Conservation (phyloP, 2,797 vertebrate genomes). For the Enteromius thamalakanensis region DNA sequence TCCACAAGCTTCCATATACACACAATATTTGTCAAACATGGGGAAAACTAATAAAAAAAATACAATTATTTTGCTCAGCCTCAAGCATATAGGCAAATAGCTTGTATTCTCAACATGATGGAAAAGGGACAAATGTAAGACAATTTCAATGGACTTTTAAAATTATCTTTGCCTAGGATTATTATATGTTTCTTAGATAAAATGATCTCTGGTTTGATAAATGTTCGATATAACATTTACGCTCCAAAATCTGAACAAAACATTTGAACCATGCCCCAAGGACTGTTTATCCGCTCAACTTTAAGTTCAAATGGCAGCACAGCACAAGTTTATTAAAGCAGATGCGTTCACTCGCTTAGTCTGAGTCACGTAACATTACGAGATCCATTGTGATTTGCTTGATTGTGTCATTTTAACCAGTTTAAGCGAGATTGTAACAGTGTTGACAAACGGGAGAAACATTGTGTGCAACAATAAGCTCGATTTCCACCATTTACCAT, state of each 20-base stretch:
- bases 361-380: too few relatives aligned
- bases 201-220: neutral
- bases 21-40: neutral
- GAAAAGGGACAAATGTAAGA: neutral
- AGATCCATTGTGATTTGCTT: too few relatives aligned
- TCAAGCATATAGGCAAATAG: too few relatives aligned
- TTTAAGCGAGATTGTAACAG: too few relatives aligned
- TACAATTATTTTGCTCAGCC: too few relatives aligned
- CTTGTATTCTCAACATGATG: too few relatives aligned
- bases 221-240: neutral
- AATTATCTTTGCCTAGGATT: neutral
- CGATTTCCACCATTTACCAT: too few relatives aligned
- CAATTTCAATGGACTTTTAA: neutral
- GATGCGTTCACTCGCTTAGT: too few relatives aligned
- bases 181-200: neutral
- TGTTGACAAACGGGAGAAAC: too few relatives aligned
- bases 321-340: neutral
- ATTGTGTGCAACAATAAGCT: too few relatives aligned
- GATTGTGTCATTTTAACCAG: too few relatives aligned
- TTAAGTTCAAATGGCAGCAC: neutral
- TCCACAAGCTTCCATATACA: neutral
- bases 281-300: neutral
- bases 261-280: neutral
- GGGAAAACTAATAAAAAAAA: neutral
- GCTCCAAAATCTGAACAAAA: neutral